phyloP scores from a whole-genome alignment of 2,888 invertebrate genomes.

The Nebria brevicollis region DNA sequence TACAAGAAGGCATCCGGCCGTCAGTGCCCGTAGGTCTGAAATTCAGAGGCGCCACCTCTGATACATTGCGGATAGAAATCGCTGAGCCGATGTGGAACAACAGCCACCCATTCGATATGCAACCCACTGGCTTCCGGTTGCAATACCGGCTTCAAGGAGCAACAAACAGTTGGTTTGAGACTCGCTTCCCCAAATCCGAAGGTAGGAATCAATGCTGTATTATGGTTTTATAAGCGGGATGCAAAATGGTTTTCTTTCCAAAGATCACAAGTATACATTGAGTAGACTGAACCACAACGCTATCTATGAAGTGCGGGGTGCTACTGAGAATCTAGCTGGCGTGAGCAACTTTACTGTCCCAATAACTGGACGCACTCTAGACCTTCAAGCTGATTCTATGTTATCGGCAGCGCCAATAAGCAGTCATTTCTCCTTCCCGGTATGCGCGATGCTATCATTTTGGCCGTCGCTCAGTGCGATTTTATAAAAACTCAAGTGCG shows the following conservation, averaged over 20 bases:
- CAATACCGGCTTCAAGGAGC: constrained; percentile 28
- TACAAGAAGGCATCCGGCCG: constrained; percentile 65
- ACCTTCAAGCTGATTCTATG: constrained; percentile 38
- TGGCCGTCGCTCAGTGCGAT: not conserved
- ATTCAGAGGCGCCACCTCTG: constrained; percentile 61
- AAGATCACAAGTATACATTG: constrained; percentile 23
- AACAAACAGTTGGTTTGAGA: not conserved
- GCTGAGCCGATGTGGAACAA: constrained; percentile 57
- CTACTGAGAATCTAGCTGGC: constrained; percentile 32
- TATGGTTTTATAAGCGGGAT: not conserved
- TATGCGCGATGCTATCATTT: not conserved
- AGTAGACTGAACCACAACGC: constrained; percentile 40
- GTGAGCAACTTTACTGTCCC: constrained; percentile 25
- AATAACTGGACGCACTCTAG: constrained; percentile 15
- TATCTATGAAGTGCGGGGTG: constrained; percentile 32
- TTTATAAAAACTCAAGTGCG: constrained; percentile 10
- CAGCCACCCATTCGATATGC: constrained; percentile 57
- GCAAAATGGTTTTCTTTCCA: constrained; percentile 9
- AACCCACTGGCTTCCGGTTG: constrained; percentile 18
- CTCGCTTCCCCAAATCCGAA: not conserved
- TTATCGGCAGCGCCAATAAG: constrained; percentile 1
- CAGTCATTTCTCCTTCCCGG: not conserved
- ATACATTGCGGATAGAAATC: constrained; percentile 62
- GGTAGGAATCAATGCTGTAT: constrained; percentile 9
- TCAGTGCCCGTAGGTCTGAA: constrained; percentile 52